Evolutionary conservation across 2,888 invertebrate genomes (phyloP).

Genomic region (Cheiracanthium punctorium): DNA sequence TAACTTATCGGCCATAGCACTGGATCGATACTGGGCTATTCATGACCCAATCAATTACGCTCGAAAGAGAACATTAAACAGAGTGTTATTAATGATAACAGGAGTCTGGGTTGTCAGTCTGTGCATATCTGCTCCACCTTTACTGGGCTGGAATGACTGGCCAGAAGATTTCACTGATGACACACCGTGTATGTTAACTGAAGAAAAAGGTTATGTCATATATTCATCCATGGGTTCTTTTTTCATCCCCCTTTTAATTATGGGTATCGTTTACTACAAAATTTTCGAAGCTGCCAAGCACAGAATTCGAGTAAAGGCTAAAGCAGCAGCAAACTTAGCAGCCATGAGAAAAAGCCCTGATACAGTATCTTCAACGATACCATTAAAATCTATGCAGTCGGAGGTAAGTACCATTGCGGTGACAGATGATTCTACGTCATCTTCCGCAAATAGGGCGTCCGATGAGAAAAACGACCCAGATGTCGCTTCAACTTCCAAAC

Average conservation of each 20-base stretch:
- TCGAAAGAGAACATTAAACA: constrained; percentile 89
- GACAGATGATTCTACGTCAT: constrained; percentile 62
- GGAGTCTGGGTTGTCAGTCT: constrained; percentile 90
- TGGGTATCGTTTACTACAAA: constrained; percentile 97
- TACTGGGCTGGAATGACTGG: constrained; percentile 97
- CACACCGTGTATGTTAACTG: constrained; percentile 89
- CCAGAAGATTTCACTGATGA: constrained; percentile 84
- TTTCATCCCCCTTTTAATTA: constrained; percentile 93
- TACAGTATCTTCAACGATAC: constrained; percentile 44
- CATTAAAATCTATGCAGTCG: constrained; percentile 61
- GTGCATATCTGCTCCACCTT: constrained; percentile 91
- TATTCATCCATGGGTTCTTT: constrained; percentile 95
- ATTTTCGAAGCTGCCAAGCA: constrained; percentile 95
- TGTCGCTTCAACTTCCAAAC: background rate
- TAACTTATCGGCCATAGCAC: constrained; percentile 94
- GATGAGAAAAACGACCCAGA: constrained; percentile 25
- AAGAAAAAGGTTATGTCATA: constrained; percentile 91
- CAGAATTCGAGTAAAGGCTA: constrained; percentile 87
- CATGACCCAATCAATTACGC: constrained; percentile 91
- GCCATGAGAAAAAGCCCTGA: constrained; percentile 56
- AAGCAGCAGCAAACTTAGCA: constrained; percentile 80
- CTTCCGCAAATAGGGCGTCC: constrained; percentile 39
- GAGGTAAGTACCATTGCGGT: constrained; percentile 65
- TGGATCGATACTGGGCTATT: constrained; percentile 84
- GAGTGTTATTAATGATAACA: constrained; percentile 89